Base-by-base conservation (phyloP, 2,888 invertebrate genomes). In the Limnephilus lunatus region DNA sequence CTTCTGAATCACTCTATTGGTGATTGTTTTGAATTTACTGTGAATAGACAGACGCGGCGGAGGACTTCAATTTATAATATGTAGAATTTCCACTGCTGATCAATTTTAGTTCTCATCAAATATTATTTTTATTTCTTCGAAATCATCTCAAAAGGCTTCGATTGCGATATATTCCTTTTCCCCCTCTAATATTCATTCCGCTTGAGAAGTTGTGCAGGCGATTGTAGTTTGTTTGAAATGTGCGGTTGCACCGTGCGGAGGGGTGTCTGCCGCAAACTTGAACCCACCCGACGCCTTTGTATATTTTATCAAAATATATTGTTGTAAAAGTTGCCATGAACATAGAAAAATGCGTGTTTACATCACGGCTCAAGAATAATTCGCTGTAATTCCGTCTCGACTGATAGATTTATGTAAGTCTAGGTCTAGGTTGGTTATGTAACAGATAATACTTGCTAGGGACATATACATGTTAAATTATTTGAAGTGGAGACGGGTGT, bases 371-470 rank as follows among this genome's bases (percentile, higher is more conserved):
- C 87, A 44, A 86, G 32, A 53, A 87, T 81, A 90, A 90, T 86
- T 90, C 80, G 91, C 87, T 81, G 31, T 91, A 81, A 92, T 92
- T 93, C 93, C 92, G 90, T 92, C 93, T 92, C 92, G 93, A 93
- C 93, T 93, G 93, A 93, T 93, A 93, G 92, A 68, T 68, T 91
- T 81, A 88, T 31, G 80, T 25, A 31, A 14, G 44, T 48, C 44
- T 31, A 44, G 86, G 85, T 31, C 31, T 81, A 35, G 39, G 31
- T n/a, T 68, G 82, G 31, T 9, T 31, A 31, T 31, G 12, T 44
- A 48, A 48, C 48, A 48, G 35, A 39, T 39, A 39, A 39, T 25
- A 25, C 30, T 82, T 82, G 44, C 32, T 32, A 35, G 39, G 31
- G 32, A 53, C n/a, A 86, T 7, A 30, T 85, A 39, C 89, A 48